phyloP scores from a whole-genome alignment of 1,140 invertebrate species.

The Lordiphosa clarofinis region DNA sequence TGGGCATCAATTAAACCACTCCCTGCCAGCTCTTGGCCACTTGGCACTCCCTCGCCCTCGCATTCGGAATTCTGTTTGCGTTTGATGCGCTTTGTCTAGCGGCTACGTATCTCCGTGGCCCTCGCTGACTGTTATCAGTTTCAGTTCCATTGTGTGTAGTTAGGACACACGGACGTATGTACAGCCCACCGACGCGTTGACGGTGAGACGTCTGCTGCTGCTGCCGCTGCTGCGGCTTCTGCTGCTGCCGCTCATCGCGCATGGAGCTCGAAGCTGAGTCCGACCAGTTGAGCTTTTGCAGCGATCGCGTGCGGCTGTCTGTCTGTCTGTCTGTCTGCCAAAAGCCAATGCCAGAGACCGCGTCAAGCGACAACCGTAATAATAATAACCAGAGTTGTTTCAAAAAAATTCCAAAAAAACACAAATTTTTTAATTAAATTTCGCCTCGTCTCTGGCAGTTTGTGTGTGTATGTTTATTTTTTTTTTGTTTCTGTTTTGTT shows the following conservation, averaged over 20 bases:
- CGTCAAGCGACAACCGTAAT: slow-evolving; percentile 20
- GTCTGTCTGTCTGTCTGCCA: slow-evolving; percentile 11
- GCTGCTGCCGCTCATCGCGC: slow-evolving; percentile 11
- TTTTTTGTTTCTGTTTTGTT: slow-evolving; percentile 20
- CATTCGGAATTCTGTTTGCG: too few relatives aligned
- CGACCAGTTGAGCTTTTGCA: slow-evolving; percentile 74
- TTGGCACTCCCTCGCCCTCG: not conserved
- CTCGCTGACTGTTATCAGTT: not conserved
- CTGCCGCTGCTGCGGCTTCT: not conserved
- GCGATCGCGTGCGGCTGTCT: slow-evolving; percentile 68
- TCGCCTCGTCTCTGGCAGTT: slow-evolving; percentile 16
- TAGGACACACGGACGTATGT: not conserved
- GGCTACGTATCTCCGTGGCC: not conserved
- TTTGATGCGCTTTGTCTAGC: not conserved
- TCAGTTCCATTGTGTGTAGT: slow-evolving; percentile 3
- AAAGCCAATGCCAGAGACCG: slow-evolving; percentile 26
- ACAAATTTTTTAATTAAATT: slow-evolving; percentile 27
- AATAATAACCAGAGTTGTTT: slow-evolving; percentile 1
- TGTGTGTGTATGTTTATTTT: slow-evolving; percentile 31
- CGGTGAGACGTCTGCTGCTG: not conserved
- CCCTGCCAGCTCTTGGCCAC: too few relatives aligned
- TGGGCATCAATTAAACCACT: too few relatives aligned
- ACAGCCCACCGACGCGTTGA: too few relatives aligned
- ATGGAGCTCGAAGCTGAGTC: slow-evolving; percentile 27
- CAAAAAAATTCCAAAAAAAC: slow-evolving; percentile 7